Evolutionary conservation across 2,113 vertebrate genomes (phyloP).

Genomic region (Prinia subflava): DNA sequence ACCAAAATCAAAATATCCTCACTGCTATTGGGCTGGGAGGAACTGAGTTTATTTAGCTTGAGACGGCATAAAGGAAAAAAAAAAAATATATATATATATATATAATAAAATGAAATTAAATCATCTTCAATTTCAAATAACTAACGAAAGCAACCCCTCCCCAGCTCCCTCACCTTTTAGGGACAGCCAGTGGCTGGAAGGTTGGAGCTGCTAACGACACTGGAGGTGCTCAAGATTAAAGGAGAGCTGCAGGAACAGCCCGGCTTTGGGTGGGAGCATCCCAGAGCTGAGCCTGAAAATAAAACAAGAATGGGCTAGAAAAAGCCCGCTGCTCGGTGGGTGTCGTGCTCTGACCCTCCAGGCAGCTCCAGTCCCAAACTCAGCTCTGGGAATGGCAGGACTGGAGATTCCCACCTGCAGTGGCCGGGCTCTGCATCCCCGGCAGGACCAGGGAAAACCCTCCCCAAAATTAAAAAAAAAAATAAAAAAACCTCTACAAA

Average conservation of each 20-base stretch:
- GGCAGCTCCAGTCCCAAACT: conserved; percentile 30
- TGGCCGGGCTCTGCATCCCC: not conserved
- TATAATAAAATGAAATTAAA: not conserved
- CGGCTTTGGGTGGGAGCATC: not conserved
- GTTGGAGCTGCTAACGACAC: not conserved
- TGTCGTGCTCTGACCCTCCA: conserved; percentile 31
- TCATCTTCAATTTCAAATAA: not conserved
- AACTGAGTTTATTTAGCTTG: conserved; percentile 30
- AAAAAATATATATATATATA: too few relatives aligned
- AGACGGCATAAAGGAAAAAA: not conserved
- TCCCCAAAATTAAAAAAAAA: not conserved
- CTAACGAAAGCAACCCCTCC: not conserved
- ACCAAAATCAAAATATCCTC: conserved; percentile 23
- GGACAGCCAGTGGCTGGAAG: not conserved
- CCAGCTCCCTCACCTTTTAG: conserved; percentile 47
- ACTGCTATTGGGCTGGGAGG: not conserved
- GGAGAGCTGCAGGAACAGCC: not conserved
- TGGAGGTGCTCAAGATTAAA: conserved; percentile 18
- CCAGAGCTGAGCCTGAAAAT: conserved; percentile 1
- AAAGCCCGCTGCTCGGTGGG: not conserved
- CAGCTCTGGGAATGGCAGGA: conserved; percentile 37
- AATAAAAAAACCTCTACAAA: not conserved
- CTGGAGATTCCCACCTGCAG: conserved; percentile 18
- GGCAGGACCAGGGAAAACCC: not conserved
- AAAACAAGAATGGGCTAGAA: not conserved